phyloP scores from a whole-genome alignment of 2,113 vertebrate genomes.

The Saccopteryx bilineata region DNA sequence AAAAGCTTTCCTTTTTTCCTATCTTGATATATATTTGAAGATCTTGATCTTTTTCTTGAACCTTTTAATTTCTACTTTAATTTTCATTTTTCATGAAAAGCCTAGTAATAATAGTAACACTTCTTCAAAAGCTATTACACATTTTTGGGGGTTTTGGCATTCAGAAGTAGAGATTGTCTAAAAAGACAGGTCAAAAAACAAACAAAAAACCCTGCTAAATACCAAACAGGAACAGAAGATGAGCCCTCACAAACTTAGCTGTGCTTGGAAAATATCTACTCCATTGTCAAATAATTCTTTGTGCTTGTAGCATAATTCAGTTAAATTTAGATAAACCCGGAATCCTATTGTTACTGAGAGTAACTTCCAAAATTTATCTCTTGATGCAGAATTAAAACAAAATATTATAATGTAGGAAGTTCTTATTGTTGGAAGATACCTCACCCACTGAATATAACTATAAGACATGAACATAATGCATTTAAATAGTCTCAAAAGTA shows the following conservation, averaged over 20 bases:
- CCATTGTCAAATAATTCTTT: conserved; percentile 39
- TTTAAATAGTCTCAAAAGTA: neutral
- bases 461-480: neutral
- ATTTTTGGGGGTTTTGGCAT: conserved; percentile 16
- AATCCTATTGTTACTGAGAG: neutral
- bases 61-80: conserved; percentile 2
- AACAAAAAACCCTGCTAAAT: conserved; percentile 31
- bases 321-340: conserved; percentile 34
- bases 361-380: conserved; percentile 36
- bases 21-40: conserved; percentile 16
- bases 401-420: neutral
- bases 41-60: neutral
- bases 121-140: conserved; percentile 36
- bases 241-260: neutral
- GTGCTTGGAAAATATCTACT: conserved; percentile 41
- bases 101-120: neutral
- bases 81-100: neutral
- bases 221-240: neutral
- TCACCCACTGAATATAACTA: neutral
- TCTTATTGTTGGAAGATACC: neutral
- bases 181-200: neutral
- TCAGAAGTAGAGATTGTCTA: conserved; percentile 21
- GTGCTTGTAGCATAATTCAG: conserved; percentile 10
- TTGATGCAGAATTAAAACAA: conserved; percentile 4
- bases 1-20: conserved; percentile 23